phyloP scores from a whole-genome alignment of 2,888 invertebrate species.

The Pachymerium ferrugineum region DNA sequence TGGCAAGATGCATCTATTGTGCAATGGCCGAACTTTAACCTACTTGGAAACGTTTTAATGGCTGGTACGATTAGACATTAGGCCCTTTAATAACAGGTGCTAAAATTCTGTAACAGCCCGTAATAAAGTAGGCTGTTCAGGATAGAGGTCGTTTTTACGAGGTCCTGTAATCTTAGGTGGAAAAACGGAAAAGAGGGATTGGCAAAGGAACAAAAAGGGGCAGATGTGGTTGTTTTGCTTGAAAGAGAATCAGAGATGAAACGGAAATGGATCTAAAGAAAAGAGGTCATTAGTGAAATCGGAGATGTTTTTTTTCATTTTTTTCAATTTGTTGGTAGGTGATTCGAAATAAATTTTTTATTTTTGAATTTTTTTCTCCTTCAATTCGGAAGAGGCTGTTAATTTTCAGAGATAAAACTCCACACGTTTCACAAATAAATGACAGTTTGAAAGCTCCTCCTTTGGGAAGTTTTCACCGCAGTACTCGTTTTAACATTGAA shows the following conservation, averaged over 20 bases:
- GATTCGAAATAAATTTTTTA: no score
- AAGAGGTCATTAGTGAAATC: neutral
- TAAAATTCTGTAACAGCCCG: neutral
- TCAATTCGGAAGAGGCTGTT: no score
- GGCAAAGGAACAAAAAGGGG: neutral
- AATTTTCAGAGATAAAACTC: no score
- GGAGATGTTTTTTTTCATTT: neutral
- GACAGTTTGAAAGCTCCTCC: no score
- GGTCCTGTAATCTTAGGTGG: no score
- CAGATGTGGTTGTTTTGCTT: conserved; percentile 5
- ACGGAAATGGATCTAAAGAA: neutral
- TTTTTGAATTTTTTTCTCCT: neutral
- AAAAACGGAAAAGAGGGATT: neutral
- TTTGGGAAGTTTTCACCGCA: no score
- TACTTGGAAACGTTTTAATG: neutral
- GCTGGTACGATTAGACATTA: conserved; percentile 3
- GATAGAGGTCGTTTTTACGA: conserved; percentile 12
- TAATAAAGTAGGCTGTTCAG: conserved; percentile 10
- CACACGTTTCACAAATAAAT: no score
- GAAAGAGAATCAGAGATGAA: neutral
- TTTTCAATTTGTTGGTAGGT: no score
- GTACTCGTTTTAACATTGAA: no score
- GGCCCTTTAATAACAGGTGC: conserved; percentile 9
- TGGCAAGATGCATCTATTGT: no score
- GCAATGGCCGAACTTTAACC: neutral